Base-by-base conservation (phyloP, 2,797 vertebrate genomes). In the Sphenopsis melanotis region DNA sequence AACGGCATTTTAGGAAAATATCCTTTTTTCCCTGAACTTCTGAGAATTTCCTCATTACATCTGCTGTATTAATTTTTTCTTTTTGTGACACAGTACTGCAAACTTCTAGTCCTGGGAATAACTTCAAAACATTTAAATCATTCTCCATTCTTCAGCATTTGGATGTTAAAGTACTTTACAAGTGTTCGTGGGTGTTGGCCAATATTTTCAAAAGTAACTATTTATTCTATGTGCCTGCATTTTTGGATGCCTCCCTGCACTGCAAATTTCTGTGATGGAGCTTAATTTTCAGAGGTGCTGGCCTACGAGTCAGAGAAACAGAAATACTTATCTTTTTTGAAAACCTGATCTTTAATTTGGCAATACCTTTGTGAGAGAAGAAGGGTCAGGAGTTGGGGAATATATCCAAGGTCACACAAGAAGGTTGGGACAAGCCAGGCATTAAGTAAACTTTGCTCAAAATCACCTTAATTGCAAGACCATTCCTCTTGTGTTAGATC, bases 121-220 rank as follows among this genome's bases (percentile, higher is more conserved):
- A 65, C 69, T 93, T 93, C 47, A 93, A 90, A 89, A 90, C 36
- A 56, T 79, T 86, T 83, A 92, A 93, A 79, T 88, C 46, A 66
- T 83, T 91, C 76, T 83, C 32, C 42, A 56, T 86, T 83, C 87
- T 85, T 60, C 72, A 78, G 30, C 57, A 29, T 74, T 93, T 89
- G 91, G 72, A 92, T 72, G 55, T 49, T 81, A 56, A 96, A 92
- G 47, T 60, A 65, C 56, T 95, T 95, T 53, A 81, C 50, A 82
- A 81, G 82, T 8, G 2, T n/a, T 89, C 6, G 9, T n/a, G 79
- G 50, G 63, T 19, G 36, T 32, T 60, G 29, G 84, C 85, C 92
- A 94, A 91, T 63, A 55, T 81, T 96, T 95, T 72, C 8, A 12
- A 93, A 83, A 90, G 65, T 52, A 52, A 4, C 59, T 61, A 66